These are phyloP conservation scores for Eretmochelys imbricata DNA, from an alignment of 2,113 vertebrate genomes.

Conservation along the genomic window DNA sequence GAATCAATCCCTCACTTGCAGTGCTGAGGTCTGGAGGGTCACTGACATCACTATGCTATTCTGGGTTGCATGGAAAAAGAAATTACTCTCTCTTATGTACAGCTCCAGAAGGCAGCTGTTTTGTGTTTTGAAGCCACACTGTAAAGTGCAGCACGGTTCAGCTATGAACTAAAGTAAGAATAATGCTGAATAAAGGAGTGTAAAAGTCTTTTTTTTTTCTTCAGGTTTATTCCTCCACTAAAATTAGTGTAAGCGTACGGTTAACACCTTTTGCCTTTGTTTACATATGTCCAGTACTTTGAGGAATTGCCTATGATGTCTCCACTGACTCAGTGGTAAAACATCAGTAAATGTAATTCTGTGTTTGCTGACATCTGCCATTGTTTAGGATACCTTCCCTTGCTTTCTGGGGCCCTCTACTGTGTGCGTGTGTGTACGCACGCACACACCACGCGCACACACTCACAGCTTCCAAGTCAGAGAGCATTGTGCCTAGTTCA, in stretches of 20 bases:
- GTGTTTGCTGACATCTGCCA: neutral
- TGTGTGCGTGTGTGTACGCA: rapidly evolving
- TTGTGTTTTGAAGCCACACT: neutral
- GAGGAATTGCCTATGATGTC: neutral
- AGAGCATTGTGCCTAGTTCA: neutral
- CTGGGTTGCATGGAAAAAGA: neutral
- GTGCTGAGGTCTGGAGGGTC: neutral
- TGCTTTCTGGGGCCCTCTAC: neutral
- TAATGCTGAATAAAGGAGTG: neutral
- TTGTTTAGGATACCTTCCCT: neutral
- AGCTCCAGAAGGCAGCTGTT: neutral
- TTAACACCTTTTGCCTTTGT: neutral
- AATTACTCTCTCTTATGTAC: neutral
- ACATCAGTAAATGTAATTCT: neutral
- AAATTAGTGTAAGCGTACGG: neutral
- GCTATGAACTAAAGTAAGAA: neutral
- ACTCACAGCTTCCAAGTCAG: neutral
- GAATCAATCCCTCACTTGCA: neutral
- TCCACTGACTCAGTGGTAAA: neutral
- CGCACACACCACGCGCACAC: neutral
- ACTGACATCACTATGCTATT: neutral
- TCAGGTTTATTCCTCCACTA: neutral
- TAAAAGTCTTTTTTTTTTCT: neutral
- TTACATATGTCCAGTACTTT: neutral
- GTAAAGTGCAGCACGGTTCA: neutral